Evolutionary conservation across 2,888 invertebrate genomes (phyloP).

Genomic region (Lottia gigantea): DNA sequence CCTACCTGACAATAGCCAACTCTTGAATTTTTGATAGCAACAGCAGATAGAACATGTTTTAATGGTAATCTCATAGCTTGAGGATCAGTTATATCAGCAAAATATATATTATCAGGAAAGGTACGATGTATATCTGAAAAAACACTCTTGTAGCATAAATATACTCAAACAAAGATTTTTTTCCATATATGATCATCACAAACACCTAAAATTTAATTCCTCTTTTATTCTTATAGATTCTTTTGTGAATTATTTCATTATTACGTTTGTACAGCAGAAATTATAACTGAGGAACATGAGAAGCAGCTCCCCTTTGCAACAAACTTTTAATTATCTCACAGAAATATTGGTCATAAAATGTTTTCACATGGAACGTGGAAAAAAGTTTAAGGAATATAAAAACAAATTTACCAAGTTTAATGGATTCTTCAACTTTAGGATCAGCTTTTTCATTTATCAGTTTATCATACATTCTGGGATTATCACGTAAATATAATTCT

Average conservation of each 20-base stretch:
- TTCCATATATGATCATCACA: too few species aligned
- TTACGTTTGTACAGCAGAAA: too few species aligned
- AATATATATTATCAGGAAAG: conserved; percentile 94
- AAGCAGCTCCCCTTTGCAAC: too few species aligned
- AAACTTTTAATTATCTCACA: background rate
- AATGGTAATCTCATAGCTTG: conserved; percentile 77
- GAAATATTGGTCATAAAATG: background rate
- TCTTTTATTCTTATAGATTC: too few species aligned
- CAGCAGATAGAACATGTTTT: conserved; percentile 86
- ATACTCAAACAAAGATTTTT: background rate
- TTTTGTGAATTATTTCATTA: too few species aligned
- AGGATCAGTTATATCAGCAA: conserved; percentile 77
- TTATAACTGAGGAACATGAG: too few species aligned
- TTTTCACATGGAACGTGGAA: background rate
- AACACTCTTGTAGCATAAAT: background rate
- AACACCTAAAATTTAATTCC: too few species aligned
- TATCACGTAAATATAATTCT: conserved; percentile 74
- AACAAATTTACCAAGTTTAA: conserved; percentile 74
- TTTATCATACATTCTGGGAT: conserved; percentile 69
- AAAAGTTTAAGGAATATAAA: background rate
- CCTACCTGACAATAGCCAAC: conserved; percentile 88
- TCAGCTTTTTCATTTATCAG: conserved; percentile 79
- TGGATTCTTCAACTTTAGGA: conserved; percentile 80
- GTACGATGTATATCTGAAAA: conserved; percentile 84
- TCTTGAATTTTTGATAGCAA: conserved; percentile 86